Percentiles rank a stretch among this genome's conserved stretches.
These are phyloP conservation scores for Philonicus albiceps DNA, from an alignment of 2,888 invertebrate genomes.

Conservation along the genomic window DNA sequence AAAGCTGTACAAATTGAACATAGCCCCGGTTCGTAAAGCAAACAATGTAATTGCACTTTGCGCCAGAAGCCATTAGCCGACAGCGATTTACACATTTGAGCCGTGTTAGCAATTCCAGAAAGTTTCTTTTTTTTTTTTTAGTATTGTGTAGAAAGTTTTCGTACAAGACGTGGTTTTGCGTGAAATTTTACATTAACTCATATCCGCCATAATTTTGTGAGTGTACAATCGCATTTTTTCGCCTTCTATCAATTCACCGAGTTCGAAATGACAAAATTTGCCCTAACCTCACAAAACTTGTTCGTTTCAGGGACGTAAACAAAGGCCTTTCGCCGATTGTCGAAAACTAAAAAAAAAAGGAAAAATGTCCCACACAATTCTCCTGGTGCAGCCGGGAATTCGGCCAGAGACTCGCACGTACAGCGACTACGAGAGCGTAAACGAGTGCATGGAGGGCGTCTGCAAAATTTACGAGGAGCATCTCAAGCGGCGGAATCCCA, in stretches of 20 bases:
- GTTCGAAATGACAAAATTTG: background rate
- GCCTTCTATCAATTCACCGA: background rate
- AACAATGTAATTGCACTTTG: background rate
- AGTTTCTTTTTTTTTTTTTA: background rate
- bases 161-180: background rate
- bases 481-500: slow-evolving; percentile 92
- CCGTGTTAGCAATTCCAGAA: background rate
- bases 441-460: slow-evolving; percentile 98
- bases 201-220: background rate
- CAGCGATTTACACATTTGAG: background rate
- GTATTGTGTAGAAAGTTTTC: background rate
- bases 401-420: slow-evolving; percentile 97
- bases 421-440: slow-evolving; percentile 97
- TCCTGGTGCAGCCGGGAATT: slow-evolving; percentile 91
- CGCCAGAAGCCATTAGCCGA: background rate
- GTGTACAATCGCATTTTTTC: background rate
- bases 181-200: background rate
- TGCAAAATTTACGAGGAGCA: slow-evolving; percentile 99
- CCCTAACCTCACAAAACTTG: background rate
- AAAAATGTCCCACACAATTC: slow-evolving; percentile 91
- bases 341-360: too few species aligned
- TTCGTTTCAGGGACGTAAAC: slow-evolving; percentile 15
- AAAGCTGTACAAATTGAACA: background rate
- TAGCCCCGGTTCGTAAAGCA: background rate
- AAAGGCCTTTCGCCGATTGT: background rate